Percentiles rank a stretch among this genome's conserved stretches.
Evolutionary conservation across 2,113 vertebrate species (phyloP).

Genomic region (Xiphophorus couchianus): DNA sequence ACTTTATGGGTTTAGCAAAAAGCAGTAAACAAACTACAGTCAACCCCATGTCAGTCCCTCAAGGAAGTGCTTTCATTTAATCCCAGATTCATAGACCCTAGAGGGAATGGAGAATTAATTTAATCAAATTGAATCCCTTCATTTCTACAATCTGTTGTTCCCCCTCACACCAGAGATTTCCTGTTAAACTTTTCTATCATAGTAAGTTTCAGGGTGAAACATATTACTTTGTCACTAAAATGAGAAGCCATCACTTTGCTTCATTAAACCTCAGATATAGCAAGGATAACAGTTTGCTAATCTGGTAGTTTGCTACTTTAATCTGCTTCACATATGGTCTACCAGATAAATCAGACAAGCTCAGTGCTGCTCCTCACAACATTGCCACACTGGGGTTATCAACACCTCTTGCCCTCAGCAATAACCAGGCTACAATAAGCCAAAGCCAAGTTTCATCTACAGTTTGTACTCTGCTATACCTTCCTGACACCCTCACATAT

Average conservation of each 20-base stretch:
- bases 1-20: slow-evolving; percentile 51
- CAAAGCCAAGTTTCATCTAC: slow-evolving; percentile 10
- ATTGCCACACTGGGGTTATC: slow-evolving; percentile 33
- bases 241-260: slow-evolving; percentile 46
- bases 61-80: slow-evolving; percentile 50
- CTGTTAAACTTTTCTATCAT: slow-evolving; percentile 11
- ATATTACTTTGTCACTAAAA: slow-evolving; percentile 38
- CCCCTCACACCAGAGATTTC: slow-evolving; percentile 21
- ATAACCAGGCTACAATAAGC: slow-evolving; percentile 30
- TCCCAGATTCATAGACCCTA: slow-evolving; percentile 27
- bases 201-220: slow-evolving; percentile 20
- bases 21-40: slow-evolving; percentile 52
- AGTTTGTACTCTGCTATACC: neutral
- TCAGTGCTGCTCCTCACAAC: slow-evolving; percentile 24
- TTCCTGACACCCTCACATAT: slow-evolving; percentile 15
- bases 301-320: slow-evolving; percentile 66
- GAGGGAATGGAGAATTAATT: slow-evolving; percentile 41
- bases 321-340: slow-evolving; percentile 74
- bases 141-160: slow-evolving; percentile 13
- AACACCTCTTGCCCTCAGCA: slow-evolving; percentile 33
- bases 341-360: slow-evolving; percentile 60
- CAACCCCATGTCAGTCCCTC: slow-evolving; percentile 30
- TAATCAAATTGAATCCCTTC: slow-evolving; percentile 36
- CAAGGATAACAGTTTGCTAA: slow-evolving; percentile 60
- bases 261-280: slow-evolving; percentile 47